Evolutionary conservation across 2,113 vertebrate species (phyloP).

Genomic region (Callopanchax toddi): DNA sequence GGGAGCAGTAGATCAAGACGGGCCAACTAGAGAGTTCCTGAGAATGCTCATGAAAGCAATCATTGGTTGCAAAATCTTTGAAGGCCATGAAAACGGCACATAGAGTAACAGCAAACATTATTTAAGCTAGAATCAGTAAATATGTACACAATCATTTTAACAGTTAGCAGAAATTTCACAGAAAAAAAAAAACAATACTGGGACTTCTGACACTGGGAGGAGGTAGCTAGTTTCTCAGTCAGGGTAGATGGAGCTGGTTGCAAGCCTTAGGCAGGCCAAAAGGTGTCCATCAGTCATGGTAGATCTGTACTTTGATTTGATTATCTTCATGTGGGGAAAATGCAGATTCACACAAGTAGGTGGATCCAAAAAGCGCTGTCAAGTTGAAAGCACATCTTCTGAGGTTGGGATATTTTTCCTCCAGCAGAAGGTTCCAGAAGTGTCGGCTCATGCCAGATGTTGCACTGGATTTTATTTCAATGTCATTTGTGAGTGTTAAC

Average conservation of each 20-base stretch:
- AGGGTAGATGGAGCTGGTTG: background rate
- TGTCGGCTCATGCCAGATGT: background rate
- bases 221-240: background rate
- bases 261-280: background rate
- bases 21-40: too few species aligned
- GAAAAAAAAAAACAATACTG: too few species aligned
- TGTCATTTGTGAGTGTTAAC: background rate
- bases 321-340: background rate
- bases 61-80: too few species aligned
- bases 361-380: constrained; percentile 9
- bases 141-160: too few species aligned
- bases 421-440: background rate
- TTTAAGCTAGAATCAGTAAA: too few species aligned
- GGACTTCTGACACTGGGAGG: background rate
- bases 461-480: background rate
- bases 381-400: constrained; percentile 12
- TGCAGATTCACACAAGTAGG: background rate
- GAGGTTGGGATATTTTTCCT: background rate
- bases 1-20: too few species aligned
- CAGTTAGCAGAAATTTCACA: too few species aligned
- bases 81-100: too few species aligned
- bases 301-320: background rate
- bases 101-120: too few species aligned
- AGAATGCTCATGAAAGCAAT: too few species aligned
- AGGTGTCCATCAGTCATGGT: background rate